These are phyloP conservation scores for Sebastes reedi DNA, from an alignment of 2,797 vertebrate genomes.

Conservation along the genomic window DNA sequence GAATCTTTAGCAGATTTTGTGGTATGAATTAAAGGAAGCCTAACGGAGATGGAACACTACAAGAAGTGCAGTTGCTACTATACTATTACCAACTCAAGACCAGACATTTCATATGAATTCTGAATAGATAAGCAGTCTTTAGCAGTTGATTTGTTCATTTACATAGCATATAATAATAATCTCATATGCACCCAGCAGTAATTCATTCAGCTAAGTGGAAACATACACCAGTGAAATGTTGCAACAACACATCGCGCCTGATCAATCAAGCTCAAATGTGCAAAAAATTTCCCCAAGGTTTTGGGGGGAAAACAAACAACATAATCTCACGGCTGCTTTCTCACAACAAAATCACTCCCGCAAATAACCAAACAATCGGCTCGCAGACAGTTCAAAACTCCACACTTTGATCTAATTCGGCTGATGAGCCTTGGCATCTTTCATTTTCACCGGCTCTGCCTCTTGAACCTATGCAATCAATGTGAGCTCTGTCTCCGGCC, in stretches of 20 bases:
- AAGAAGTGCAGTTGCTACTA: slow-evolving; percentile 3
- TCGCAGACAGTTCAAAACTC: slow-evolving; percentile 66
- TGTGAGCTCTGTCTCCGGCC: slow-evolving; percentile 79
- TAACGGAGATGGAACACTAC: slow-evolving; percentile 7
- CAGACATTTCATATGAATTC: slow-evolving; percentile 48
- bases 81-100: slow-evolving; percentile 19
- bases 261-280: slow-evolving; percentile 80
- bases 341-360: slow-evolving; percentile 68
- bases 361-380: slow-evolving; percentile 69
- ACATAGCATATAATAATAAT: slow-evolving; percentile 74
- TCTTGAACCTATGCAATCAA: slow-evolving; percentile 81
- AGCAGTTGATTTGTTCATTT: slow-evolving; percentile 72
- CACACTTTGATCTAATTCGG: slow-evolving; percentile 76
- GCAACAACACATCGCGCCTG: slow-evolving; percentile 71
- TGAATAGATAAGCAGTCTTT: slow-evolving; percentile 64
- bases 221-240: slow-evolving; percentile 72
- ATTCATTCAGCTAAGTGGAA: slow-evolving; percentile 74
- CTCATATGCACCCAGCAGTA: slow-evolving; percentile 66
- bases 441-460: slow-evolving; percentile 74
- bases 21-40: slow-evolving; percentile 11
- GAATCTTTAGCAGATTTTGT: slow-evolving; percentile 17
- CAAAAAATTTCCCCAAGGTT: slow-evolving; percentile 80
- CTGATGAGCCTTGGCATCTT: slow-evolving; percentile 81
- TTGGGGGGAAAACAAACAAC: slow-evolving; percentile 73
- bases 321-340: slow-evolving; percentile 73